Percentiles rank a stretch among this genome's conserved stretches.
phyloP scores from a whole-genome alignment of 2,888 invertebrate species.

The Mythimna loreyi region DNA sequence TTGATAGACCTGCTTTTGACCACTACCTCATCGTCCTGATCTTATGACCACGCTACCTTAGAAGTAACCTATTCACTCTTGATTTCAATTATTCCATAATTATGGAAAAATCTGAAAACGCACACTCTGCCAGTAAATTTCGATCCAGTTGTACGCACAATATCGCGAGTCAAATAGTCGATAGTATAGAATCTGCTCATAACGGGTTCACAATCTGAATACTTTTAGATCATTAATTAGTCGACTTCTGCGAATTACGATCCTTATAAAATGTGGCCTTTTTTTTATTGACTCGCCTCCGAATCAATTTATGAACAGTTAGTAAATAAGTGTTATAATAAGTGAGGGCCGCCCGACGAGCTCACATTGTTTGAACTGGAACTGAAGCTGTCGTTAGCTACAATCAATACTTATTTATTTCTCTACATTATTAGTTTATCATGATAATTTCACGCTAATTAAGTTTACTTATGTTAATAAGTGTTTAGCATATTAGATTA shows the following conservation, averaged over 20 bases:
- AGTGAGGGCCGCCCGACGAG: slow-evolving; percentile 1
- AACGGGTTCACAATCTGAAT: neutral
- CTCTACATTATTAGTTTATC: slow-evolving; percentile 26
- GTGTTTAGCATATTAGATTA: slow-evolving; percentile 34
- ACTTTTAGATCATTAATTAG: neutral
- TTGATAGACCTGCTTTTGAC: too few relatives aligned
- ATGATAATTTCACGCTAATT: slow-evolving; percentile 42
- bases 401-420: slow-evolving; percentile 22
- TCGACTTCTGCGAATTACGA: slow-evolving; percentile 13
- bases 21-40: too few relatives aligned
- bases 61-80: too few relatives aligned
- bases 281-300: slow-evolving; percentile 18
- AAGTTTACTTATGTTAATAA: slow-evolving; percentile 44
- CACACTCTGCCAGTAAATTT: too few relatives aligned
- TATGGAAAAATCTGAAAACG: too few relatives aligned
- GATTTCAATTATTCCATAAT: too few relatives aligned
- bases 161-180: too few relatives aligned
- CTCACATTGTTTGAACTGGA: slow-evolving; percentile 1
- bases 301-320: slow-evolving; percentile 9
- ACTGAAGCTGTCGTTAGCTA: neutral
- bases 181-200: neutral
- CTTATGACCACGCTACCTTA: too few relatives aligned
- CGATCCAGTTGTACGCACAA: too few relatives aligned
- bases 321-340: slow-evolving; percentile 18
- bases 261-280: neutral